A percentile compares a stretch with the other conserved stretches of the same genome.
phyloP scores from a whole-genome alignment of 2,113 vertebrate species.

The Egretta garzetta region DNA sequence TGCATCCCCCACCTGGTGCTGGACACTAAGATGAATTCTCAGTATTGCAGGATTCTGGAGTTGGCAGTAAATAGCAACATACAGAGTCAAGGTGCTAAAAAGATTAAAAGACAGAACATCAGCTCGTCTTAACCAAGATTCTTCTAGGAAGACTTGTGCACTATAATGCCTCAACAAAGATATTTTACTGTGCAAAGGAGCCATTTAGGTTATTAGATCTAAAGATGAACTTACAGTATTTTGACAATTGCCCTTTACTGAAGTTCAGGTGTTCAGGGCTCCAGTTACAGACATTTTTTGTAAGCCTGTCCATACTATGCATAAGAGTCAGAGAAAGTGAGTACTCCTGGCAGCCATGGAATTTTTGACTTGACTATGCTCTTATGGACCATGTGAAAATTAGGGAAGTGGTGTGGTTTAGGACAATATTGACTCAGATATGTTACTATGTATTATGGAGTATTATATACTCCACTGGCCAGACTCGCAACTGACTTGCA shows the following conservation, averaged over 20 bases:
- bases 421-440: neutral
- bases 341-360: neutral
- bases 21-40: neutral
- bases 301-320: neutral
- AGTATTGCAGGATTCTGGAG: neutral
- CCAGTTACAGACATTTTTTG: neutral
- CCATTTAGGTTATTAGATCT: neutral
- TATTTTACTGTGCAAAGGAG: neutral
- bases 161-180: neutral
- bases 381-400: neutral
- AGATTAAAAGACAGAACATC: neutral
- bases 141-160: neutral
- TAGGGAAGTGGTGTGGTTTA: neutral
- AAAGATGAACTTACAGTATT: neutral
- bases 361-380: neutral
- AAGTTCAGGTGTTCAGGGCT: neutral
- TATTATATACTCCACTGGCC: neutral
- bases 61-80: neutral
- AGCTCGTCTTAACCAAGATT: neutral
- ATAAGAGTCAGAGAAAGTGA: neutral
- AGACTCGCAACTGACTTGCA: neutral
- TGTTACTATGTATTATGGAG: neutral
- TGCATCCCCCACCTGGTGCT: neutral
- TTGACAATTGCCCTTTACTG: neutral
- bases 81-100: neutral